phyloP scores from a whole-genome alignment of 2,113 vertebrate species.

The Felis catus region DNA sequence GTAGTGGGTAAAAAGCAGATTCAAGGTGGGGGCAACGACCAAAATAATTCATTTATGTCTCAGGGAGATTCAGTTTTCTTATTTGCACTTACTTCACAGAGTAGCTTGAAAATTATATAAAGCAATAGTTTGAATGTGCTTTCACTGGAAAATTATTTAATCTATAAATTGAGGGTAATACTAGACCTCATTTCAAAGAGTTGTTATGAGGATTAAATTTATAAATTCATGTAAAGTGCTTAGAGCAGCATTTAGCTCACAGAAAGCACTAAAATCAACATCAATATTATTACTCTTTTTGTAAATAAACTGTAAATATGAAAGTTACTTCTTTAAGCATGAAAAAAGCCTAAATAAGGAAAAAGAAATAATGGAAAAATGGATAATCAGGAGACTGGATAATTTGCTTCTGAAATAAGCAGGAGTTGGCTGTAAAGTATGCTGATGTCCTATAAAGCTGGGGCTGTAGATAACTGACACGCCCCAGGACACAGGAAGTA shows the following conservation, averaged over 20 bases:
- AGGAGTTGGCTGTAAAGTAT: neutral
- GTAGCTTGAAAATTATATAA: neutral
- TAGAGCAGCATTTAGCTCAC: neutral
- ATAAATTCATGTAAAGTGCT: constrained; percentile 30
- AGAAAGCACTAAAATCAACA: neutral
- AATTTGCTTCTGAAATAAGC: constrained; percentile 6
- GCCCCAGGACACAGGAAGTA: neutral
- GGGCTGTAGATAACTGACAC: neutral
- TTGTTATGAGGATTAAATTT: neutral
- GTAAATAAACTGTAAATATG: neutral
- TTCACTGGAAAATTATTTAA: neutral
- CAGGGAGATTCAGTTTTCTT: neutral
- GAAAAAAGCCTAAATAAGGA: neutral
- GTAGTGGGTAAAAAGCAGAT: neutral
- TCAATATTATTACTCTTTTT: neutral
- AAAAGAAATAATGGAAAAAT: constrained; percentile 21
- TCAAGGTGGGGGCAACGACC: neutral
- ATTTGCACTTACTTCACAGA: neutral
- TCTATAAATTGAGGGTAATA: neutral
- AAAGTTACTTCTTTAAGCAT: neutral
- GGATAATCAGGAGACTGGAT: neutral
- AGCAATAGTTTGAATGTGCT: neutral
- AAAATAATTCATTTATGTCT: constrained; percentile 30
- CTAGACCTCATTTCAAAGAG: neutral
- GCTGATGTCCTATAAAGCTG: neutral